Evolutionary conservation across 1,140 invertebrate genomes (phyloP).

Genomic region (Phymastichus coffea): DNA sequence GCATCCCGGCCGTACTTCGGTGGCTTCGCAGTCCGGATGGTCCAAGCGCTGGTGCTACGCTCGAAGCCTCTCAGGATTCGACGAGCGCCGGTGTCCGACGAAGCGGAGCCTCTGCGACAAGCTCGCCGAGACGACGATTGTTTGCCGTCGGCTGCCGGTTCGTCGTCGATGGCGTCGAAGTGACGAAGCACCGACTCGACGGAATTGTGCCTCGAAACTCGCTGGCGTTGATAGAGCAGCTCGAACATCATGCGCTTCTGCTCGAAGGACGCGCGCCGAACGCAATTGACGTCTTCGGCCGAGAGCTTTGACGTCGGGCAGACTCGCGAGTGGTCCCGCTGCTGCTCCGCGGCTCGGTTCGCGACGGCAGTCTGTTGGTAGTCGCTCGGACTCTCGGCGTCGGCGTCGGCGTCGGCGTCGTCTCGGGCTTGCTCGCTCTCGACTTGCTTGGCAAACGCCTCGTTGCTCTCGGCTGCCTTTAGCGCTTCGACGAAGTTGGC

Average conservation of each 20-base stretch:
- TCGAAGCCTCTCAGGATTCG: not conserved
- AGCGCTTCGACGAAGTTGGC: too few species aligned
- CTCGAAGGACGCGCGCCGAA: conserved; percentile 19
- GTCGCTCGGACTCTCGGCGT: not conserved
- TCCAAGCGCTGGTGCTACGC: conserved; percentile 14
- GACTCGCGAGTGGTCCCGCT: not conserved
- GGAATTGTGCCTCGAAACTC: conserved; percentile 25
- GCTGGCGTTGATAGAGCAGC: not conserved
- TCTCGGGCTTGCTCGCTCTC: not conserved
- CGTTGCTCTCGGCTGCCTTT: too few species aligned
- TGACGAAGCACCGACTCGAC: conserved; percentile 39
- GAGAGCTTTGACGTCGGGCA: not conserved
- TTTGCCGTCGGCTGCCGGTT: not conserved
- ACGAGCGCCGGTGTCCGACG: not conserved
- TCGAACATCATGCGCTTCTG: conserved; percentile 19
- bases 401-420: not conserved
- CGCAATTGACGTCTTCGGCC: not conserved
- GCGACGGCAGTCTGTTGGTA: not conserved
- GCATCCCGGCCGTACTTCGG: too few species aligned
- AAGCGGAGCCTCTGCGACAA: not conserved
- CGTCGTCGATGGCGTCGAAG: conserved; percentile 27
- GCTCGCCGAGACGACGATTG: not conserved
- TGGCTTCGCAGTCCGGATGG: too few species aligned
- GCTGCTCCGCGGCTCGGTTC: not conserved
- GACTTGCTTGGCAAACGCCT: not conserved